Evolutionary conservation across 1,140 invertebrate species (phyloP).

Genomic region (Oryctes rhinoceros): DNA sequence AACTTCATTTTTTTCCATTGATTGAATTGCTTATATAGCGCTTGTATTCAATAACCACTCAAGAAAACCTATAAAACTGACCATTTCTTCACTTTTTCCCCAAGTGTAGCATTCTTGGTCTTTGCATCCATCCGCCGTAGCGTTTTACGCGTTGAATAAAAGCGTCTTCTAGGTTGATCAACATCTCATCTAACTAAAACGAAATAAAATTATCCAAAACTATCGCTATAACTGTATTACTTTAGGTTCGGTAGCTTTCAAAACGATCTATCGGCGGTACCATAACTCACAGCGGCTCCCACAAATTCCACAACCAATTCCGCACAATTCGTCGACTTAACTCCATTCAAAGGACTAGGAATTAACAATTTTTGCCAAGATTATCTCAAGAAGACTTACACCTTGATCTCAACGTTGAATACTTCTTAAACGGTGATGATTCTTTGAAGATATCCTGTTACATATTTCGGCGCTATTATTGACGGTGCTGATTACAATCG

Average conservation of each 20-base stretch:
- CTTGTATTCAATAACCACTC: slow-evolving; percentile 77
- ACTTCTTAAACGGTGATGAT: slow-evolving; percentile 43
- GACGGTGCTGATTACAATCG: slow-evolving; percentile 71
- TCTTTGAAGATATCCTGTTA: slow-evolving; percentile 59
- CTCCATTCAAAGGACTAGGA: neutral
- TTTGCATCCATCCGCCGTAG: slow-evolving; percentile 85
- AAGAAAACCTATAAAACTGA: slow-evolving; percentile 79
- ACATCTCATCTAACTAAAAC: slow-evolving; percentile 74
- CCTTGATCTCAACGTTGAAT: slow-evolving; percentile 46
- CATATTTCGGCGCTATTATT: too few relatives aligned
- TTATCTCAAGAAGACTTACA: slow-evolving; percentile 20
- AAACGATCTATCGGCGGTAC: slow-evolving; percentile 67
- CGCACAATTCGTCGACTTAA: slow-evolving; percentile 70
- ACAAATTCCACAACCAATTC: slow-evolving; percentile 69
- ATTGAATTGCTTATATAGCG: slow-evolving; percentile 57
- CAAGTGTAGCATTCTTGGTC: slow-evolving; percentile 79
- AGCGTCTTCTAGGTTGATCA: slow-evolving; percentile 78
- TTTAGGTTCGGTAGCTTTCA: slow-evolving; percentile 67
- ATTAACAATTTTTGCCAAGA: neutral
- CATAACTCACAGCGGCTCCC: slow-evolving; percentile 73
- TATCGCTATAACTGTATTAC: slow-evolving; percentile 41
- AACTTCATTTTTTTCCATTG: too few relatives aligned
- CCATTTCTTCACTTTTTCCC: slow-evolving; percentile 78
- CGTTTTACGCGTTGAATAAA: slow-evolving; percentile 75
- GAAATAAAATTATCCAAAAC: too few relatives aligned